phyloP scores from a whole-genome alignment of 2,888 invertebrate species.

The Oligia latruncula region DNA sequence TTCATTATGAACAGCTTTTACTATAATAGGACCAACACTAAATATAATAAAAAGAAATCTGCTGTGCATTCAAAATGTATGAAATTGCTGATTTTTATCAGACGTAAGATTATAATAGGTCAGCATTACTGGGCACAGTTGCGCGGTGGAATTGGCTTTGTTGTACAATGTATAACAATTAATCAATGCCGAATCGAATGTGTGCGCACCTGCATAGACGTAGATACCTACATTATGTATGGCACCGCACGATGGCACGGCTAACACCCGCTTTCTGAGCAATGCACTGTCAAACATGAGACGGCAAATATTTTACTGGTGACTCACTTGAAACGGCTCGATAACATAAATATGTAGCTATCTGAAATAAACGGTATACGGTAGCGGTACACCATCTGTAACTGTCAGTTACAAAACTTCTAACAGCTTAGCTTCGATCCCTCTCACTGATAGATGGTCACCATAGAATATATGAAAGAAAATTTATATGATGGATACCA shows the following conservation, averaged over 20 bases:
- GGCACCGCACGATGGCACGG: background rate
- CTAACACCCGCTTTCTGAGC: background rate
- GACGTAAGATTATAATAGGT: background rate
- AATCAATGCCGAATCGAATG: slow-evolving; percentile 4
- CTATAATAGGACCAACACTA: no score
- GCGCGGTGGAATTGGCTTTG: background rate
- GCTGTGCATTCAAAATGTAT: background rate
- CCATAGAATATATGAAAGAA: no score
- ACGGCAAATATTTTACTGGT: slow-evolving; percentile 23
- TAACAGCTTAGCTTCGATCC: background rate
- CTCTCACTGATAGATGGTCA: no score
- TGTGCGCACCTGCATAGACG: background rate
- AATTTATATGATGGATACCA: no score
- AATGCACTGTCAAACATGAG: slow-evolving; percentile 27
- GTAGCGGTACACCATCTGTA: background rate
- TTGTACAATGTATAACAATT: background rate
- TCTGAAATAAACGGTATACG: slow-evolving; percentile 17
- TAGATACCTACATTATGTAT: background rate
- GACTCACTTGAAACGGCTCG: slow-evolving; percentile 14
- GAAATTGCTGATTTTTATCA: background rate
- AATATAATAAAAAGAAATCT: no score
- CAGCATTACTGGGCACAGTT: background rate
- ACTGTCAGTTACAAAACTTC: background rate
- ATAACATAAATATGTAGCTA: slow-evolving; percentile 13
- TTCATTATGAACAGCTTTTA: no score